These are phyloP conservation scores for Anoncus sp. DNA, from an alignment of 2,888 invertebrate species.

Conservation along the genomic window DNA sequence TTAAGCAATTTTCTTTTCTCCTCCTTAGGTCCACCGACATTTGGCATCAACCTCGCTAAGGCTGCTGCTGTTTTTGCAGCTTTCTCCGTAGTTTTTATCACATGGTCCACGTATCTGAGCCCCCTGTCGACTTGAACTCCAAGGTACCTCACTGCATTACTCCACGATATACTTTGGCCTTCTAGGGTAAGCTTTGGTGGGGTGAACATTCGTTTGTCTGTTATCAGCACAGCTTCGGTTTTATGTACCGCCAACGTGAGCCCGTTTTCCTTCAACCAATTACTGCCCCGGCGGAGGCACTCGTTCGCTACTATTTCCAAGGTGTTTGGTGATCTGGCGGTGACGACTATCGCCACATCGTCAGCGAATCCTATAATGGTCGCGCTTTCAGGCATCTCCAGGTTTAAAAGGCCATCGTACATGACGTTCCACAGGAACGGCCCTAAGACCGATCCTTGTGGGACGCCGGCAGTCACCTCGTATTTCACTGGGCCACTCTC, in stretches of 20 bases:
- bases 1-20: constrained; percentile 50
- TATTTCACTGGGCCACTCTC: not conserved
- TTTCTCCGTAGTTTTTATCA: constrained; percentile 2
- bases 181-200: not conserved
- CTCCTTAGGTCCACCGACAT: constrained; percentile 48
- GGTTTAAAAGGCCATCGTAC: constrained; percentile 20
- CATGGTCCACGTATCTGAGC: constrained; percentile 16
- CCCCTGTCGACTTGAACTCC: constrained; percentile 61
- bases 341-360: too few relatives aligned
- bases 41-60: constrained; percentile 60
- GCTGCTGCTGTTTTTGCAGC: constrained; percentile 22
- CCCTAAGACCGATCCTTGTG: constrained; percentile 6
- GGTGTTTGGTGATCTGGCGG: too few relatives aligned
- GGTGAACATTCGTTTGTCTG: not conserved
- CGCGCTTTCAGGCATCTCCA: not conserved
- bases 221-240: constrained; percentile 12
- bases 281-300: not conserved
- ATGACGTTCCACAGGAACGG: constrained; percentile 43
- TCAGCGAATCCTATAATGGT: too few relatives aligned
- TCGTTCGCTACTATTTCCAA: too few relatives aligned
- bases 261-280: constrained; percentile 11
- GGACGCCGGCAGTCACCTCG: not conserved
- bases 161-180: constrained; percentile 5
- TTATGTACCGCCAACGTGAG: constrained; percentile 13
- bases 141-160: constrained; percentile 57